Base-by-base conservation (phyloP, 2,113 vertebrate genomes). In the Pardalotus punctatus region DNA sequence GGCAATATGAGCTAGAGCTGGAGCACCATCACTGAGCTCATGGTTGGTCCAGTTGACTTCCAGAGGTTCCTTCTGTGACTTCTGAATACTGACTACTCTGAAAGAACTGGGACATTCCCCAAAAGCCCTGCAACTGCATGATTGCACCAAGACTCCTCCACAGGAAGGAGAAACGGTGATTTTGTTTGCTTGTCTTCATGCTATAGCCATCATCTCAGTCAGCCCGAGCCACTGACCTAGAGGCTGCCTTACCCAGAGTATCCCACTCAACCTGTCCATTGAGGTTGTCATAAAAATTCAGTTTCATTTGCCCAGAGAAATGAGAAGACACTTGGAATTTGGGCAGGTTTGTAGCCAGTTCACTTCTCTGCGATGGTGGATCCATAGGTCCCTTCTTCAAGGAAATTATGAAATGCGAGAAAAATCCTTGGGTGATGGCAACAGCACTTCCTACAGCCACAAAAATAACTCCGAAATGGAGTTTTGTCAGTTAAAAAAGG, bases 361-460 rank as follows among this genome's bases (percentile, higher is more conserved):
- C 24, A 35, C 57, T 72, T 33, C 48, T 64, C 57, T 56, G 14
- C 0, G 2, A 12, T 2, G 20, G 27, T 6, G 29, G 31, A 56
- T 50, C 43, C 1, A 1, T 6, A 54, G 19, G 7, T 83, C 9
- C 29, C 0, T 0, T 43, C 43, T 79, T 86, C 14, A 5, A 12
- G 48, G 62, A 70, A 8, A 20, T 73, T 42, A 24, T 28, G 81
- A 62, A 78, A 74, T 25, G n/a, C 10, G 45, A 15, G 31, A 70
- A 62, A 45, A 69, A 64, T 56, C 12, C 35, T n/a, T 17, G 18
- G 36, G 4, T 54, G 29, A 14, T 45, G 17, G 43, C 20, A 90
- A 29, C 57, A 69, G 22, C n/a, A 48, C 11, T 71, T n/a, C 23
- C 23, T 42, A 45, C 5, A 82, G 36, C 12, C 43, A 38, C 45